These are phyloP conservation scores for Brachypalpus laphriformis DNA, from an alignment of 2,888 invertebrate genomes.

Conservation along the genomic window DNA sequence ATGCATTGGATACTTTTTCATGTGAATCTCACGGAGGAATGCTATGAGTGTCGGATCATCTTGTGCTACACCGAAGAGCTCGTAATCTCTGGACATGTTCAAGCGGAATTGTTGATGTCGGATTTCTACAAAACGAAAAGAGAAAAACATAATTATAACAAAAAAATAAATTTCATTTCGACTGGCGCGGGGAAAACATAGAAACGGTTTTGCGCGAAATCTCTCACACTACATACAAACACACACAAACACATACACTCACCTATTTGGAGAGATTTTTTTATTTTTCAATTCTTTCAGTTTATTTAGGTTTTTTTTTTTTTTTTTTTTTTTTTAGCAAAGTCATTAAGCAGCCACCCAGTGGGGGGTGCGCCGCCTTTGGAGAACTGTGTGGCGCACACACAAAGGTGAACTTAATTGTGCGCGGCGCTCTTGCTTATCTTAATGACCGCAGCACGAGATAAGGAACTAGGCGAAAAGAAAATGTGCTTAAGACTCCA, in stretches of 20 bases:
- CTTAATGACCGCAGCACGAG: slow-evolving; percentile 67
- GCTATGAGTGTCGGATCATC: slow-evolving; percentile 89
- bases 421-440: slow-evolving; percentile 62
- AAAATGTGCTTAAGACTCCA: slow-evolving; percentile 52
- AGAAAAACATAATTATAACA: slow-evolving; percentile 51
- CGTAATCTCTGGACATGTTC: slow-evolving; percentile 91
- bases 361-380: slow-evolving; percentile 43
- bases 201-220: slow-evolving; percentile 38
- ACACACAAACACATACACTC: not conserved
- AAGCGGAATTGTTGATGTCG: slow-evolving; percentile 90
- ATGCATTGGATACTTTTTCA: slow-evolving; percentile 83
- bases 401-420: slow-evolving; percentile 70
- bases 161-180: slow-evolving; percentile 38
- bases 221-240: slow-evolving; percentile 23
- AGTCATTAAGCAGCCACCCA: slow-evolving; percentile 60
- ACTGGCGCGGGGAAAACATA: slow-evolving; percentile 22
- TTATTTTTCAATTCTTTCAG: not conserved
- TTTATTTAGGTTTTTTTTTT: slow-evolving; percentile 9
- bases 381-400: slow-evolving; percentile 20
- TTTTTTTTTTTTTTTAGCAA: slow-evolving; percentile 39
- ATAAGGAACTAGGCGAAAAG: slow-evolving; percentile 65
- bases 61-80: slow-evolving; percentile 88
- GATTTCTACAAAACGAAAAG: slow-evolving; percentile 83
- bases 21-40: slow-evolving; percentile 89
- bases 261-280: slow-evolving; percentile 6